phyloP scores from a whole-genome alignment of 2,888 invertebrate species.

The Synanthedon myopaeformis region DNA sequence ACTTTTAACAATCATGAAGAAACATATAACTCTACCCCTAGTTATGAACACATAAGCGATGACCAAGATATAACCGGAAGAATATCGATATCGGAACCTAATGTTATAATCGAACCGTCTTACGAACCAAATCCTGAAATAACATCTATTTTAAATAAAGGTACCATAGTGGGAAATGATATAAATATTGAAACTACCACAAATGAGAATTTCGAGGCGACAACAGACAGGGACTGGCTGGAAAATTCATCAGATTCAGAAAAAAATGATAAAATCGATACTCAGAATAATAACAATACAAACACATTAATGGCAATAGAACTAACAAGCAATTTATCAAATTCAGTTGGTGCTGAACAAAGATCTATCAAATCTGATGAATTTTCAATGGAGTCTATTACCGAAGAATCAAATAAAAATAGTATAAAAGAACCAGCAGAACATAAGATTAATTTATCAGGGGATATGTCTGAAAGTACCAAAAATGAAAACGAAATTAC shows the following conservation, averaged over 20 bases:
- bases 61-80: constrained; percentile 23
- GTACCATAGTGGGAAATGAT: constrained; percentile 8
- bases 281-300: not conserved
- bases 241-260: constrained; percentile 13
- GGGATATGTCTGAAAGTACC: constrained; percentile 8
- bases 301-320: not conserved
- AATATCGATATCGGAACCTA: constrained; percentile 28
- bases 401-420: constrained; percentile 6
- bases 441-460: constrained; percentile 2
- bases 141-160: constrained; percentile 26
- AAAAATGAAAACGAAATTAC: constrained; percentile 2
- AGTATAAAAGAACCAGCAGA: not conserved
- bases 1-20: not conserved
- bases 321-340: constrained; percentile 4
- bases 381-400: constrained; percentile 21
- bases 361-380: constrained; percentile 34
- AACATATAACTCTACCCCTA: not conserved
- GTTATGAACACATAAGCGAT: not conserved
- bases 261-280: not conserved
- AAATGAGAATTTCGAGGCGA: constrained; percentile 11
- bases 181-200: constrained; percentile 4
- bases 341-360: constrained; percentile 14
- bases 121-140: constrained; percentile 32
- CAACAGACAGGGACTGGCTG: constrained; percentile 38
- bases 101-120: constrained; percentile 30